Percentiles rank a stretch among this genome's conserved stretches.
Conservation (phyloP, 2,888 invertebrate genomes). For the Cephus rjabovi region DNA sequence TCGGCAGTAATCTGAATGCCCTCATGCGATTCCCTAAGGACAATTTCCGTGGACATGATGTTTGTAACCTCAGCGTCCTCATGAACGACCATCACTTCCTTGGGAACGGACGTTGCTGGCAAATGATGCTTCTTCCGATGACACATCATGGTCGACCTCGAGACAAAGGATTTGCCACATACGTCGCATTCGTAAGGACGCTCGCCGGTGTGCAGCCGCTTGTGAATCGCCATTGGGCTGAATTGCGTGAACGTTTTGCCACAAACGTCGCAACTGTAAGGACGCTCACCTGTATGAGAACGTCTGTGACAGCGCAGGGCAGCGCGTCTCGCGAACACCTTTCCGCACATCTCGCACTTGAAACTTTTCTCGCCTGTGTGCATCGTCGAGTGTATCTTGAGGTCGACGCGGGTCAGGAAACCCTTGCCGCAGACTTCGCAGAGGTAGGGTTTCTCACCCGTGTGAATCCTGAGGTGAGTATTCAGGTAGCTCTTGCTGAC, state of each 20-base stretch:
- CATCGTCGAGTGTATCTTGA: slow-evolving; percentile 73
- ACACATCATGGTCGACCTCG: slow-evolving; percentile 72
- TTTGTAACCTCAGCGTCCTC: slow-evolving; percentile 26
- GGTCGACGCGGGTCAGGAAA: slow-evolving; percentile 71
- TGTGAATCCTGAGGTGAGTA: slow-evolving; percentile 72
- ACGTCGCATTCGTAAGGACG: slow-evolving; percentile 73
- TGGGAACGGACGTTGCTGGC: slow-evolving; percentile 24
- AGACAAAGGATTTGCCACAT: slow-evolving; percentile 71
- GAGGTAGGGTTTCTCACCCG: slow-evolving; percentile 72
- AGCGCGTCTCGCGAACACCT: slow-evolving; percentile 73
- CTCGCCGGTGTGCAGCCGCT: slow-evolving; percentile 73
- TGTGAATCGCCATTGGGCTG: slow-evolving; percentile 75
- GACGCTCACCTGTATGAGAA: slow-evolving; percentile 72
- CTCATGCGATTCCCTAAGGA: slow-evolving; percentile 39
- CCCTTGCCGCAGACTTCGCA: slow-evolving; percentile 74
- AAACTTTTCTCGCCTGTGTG: slow-evolving; percentile 74
- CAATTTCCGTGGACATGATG: slow-evolving; percentile 34
- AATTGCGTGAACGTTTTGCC: slow-evolving; percentile 75
- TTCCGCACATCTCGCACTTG: slow-evolving; percentile 73
- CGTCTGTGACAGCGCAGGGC: slow-evolving; percentile 71
- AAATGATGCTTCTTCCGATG: slow-evolving; percentile 70
- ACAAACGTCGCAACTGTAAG: slow-evolving; percentile 72
- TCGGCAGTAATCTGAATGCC: slow-evolving; percentile 42
- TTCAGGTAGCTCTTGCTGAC: slow-evolving; percentile 73
- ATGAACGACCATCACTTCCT: slow-evolving; percentile 37